Evolutionary conservation across 2,113 vertebrate species (phyloP).

Genomic region (Probosciger aterrimus): DNA sequence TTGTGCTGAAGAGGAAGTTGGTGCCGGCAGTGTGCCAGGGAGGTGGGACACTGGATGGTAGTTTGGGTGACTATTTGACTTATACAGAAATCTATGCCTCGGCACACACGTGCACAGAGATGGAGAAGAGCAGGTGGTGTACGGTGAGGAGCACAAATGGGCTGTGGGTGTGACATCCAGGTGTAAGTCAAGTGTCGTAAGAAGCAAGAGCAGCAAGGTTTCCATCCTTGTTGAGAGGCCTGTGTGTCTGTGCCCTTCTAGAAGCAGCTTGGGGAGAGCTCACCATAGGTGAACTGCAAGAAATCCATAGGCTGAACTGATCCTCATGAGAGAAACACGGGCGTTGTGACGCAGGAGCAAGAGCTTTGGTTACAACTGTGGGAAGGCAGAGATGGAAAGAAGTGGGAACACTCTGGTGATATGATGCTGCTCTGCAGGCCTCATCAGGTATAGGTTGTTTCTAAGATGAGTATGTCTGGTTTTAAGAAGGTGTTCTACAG

Average conservation of each 20-base stretch:
- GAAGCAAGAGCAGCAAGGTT: neutral
- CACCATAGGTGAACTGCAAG: neutral
- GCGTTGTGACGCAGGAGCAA: neutral
- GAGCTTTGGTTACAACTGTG: neutral
- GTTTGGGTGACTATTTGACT: neutral
- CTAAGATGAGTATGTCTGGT: neutral
- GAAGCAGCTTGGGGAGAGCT: neutral
- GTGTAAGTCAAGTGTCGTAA: neutral
- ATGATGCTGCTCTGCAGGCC: neutral
- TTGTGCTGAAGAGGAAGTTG: neutral
- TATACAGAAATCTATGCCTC: accelerated
- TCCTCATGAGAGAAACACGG: neutral
- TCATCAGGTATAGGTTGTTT: neutral
- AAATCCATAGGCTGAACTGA: neutral
- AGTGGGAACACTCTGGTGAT: accelerated
- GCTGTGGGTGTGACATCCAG: neutral
- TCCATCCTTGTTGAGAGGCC: neutral
- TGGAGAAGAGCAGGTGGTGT: neutral
- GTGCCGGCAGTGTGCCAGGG: neutral
- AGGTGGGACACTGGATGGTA: neutral
- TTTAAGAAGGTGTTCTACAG: neutral
- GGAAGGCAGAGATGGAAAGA: neutral
- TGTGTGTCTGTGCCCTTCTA: neutral
- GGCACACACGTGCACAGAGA: accelerated
- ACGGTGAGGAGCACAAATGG: neutral